Evolutionary conservation across 2,888 invertebrate genomes (phyloP).

Genomic region (Sepiola atlantica): DNA sequence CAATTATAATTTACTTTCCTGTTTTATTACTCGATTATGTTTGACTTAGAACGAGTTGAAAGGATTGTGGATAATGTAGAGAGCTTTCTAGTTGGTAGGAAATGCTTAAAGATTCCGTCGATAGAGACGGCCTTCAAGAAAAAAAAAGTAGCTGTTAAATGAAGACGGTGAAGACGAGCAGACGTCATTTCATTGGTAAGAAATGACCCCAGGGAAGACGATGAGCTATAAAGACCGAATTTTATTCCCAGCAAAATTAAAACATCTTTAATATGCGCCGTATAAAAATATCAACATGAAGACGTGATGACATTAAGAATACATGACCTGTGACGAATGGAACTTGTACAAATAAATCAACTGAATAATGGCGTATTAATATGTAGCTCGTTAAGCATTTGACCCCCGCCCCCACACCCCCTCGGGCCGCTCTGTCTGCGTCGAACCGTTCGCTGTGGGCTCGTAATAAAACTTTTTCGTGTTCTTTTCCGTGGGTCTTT

Average conservation of each 20-base stretch:
- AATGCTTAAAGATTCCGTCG: background rate
- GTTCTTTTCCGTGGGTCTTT: background rate
- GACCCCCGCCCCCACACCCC: background rate
- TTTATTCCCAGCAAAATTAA: background rate
- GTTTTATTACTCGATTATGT: background rate
- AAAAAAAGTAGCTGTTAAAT: background rate
- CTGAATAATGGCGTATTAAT: background rate
- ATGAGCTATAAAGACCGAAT: background rate
- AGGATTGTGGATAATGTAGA: background rate
- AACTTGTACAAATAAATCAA: slow-evolving; percentile 19
- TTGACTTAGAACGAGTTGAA: background rate
- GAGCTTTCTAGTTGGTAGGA: background rate
- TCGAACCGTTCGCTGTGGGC: background rate
- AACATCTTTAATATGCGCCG: background rate
- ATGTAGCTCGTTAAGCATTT: background rate
- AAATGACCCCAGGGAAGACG: background rate
- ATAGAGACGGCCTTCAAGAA: background rate
- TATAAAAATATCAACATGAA: slow-evolving; percentile 16
- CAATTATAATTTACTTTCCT: background rate
- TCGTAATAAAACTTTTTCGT: background rate
- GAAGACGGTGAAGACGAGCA: background rate
- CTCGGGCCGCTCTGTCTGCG: background rate
- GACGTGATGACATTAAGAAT: background rate
- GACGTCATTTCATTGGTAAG: background rate
- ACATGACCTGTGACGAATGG: background rate